Base-by-base conservation (phyloP, 2,888 invertebrate genomes). In the Unio delphinus region DNA sequence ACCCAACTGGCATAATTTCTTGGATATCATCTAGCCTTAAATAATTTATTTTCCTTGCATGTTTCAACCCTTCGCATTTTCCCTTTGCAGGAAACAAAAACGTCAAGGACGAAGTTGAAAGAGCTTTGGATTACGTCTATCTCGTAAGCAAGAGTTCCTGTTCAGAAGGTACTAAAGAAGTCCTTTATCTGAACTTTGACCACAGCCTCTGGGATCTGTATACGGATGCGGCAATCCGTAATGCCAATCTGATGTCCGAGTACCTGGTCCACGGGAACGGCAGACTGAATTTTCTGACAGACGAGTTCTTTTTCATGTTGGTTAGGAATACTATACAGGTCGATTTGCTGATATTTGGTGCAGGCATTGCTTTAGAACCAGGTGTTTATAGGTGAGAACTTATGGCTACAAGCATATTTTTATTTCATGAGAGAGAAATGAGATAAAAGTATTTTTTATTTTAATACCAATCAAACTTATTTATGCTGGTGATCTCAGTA, bases 251-350 rank as follows among this genome's bases (percentile, higher is more conserved):
- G 15, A 78, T 87, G n/a, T 80, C 83, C n/a, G 72, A 82, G 61
- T 73, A 83, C 4, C 62, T 85, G 4, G 72, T 72, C 23, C 30
- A 70, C 23, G 74, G 80, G 54, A 67, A 73, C 65, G 78, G 76
- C 1, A 72, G 69, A 0, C 67, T 83, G 60, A 69, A 81, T 62
- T 55, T 71, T 1, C 64, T 81, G 1, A 65, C 75, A 5, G 83
- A 84, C 54, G 76, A 80, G 57, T 72, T 82, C 56, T 75, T 87
- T 60, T 86, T 83, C 67, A 72, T 82, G 18, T 57, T 86, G 17
- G 87, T 87, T 1, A 68, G 83, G 30, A 88, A 87, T 76, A 88
- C 87, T 70, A 83, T 88, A 0, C 86, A 85, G 65, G 81, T 83
- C 2, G 75, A 81, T 55, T 79, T 82, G 0, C 73, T 83, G 1